Evolutionary conservation across 2,797 vertebrate genomes (phyloP), one percentile per base, ranked within the genome.

Genomic region (Neostethus bicornis): DNA sequence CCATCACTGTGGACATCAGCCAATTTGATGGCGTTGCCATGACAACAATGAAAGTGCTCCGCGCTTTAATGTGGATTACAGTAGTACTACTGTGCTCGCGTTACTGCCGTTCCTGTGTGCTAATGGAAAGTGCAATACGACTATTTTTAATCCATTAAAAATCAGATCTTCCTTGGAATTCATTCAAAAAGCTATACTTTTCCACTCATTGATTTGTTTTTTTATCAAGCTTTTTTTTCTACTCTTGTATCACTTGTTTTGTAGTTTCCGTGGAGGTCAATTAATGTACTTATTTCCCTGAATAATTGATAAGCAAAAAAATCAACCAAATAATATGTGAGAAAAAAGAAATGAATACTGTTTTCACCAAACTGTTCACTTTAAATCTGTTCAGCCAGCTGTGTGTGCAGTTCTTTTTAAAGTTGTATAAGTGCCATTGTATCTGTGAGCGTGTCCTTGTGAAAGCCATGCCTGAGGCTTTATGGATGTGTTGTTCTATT

Each of bases 401-500:
- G 69, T 79, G 61, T 82, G 82, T 87, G 81, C 79, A 53, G 19
- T 73, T 83, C 50, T 74, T 85, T 81, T 70, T 66, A 46, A 62
- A 82, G 69, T 58, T 75, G 85, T 88, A 75, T 71, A 39, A 85
- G 83, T 85, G 77, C 84, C 81, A 87, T 83, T 80, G 84, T 90
- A 70, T 85, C 81, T 68, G 86, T 89, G 80, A 83, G 75, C 44
- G 85, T 90, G 72, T 84, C 80, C 65, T 70, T 83, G 86, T 90
- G 38, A 73, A 87, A 89, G 89, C 88, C 86, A 90, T 91, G 89
- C 89, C 81, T 91, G 89, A 73, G 89, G 89, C 88, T 91, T 84
- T 49, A 75, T 89, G 85, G 77, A 61, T 76, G 87, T 89, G 72
- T 81, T 75, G 85, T 84, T 85, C 75, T 70, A 73, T 85, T 89